Evolutionary conservation across 2,113 vertebrate genomes (phyloP).

Genomic region (Nibea albiflora): DNA sequence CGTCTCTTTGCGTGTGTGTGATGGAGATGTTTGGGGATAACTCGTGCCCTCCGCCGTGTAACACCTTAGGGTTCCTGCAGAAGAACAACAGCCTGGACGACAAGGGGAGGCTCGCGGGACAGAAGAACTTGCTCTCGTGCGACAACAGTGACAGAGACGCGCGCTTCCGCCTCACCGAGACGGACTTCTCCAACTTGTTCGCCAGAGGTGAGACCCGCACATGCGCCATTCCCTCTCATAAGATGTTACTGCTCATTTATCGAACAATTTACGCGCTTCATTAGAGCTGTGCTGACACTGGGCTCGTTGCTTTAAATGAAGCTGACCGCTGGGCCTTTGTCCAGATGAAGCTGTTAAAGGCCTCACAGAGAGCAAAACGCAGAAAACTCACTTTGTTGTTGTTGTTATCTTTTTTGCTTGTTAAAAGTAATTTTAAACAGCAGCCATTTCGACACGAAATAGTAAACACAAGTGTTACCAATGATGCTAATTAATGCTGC

Average conservation of each 20-base stretch:
- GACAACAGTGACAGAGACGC: constrained; percentile 91
- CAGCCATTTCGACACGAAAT: no score
- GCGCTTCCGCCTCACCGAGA: constrained; percentile 91
- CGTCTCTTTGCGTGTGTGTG: neutral
- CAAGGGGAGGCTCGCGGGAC: constrained; percentile 89
- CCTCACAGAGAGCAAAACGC: neutral
- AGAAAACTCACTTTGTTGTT: neutral
- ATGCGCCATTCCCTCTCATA: neutral
- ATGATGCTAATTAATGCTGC: no score
- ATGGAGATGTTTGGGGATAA: constrained; percentile 82
- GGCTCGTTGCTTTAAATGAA: neutral
- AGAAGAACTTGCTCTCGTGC: constrained; percentile 90
- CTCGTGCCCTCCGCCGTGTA: constrained; percentile 83
- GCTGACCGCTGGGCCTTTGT: neutral
- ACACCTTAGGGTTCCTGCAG: constrained; percentile 94
- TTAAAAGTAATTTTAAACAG: no score
- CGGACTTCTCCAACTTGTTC: constrained; percentile 97
- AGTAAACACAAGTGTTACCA: no score
- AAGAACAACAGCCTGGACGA: constrained; percentile 98
- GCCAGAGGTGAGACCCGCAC: constrained; percentile 88
- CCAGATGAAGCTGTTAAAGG: neutral
- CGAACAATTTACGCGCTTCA: neutral
- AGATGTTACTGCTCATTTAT: neutral
- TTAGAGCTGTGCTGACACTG: neutral
- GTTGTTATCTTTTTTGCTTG: neutral